Conservation (phyloP, 2,113 vertebrate genomes). For the Forbesichthys papilliferus region DNA sequence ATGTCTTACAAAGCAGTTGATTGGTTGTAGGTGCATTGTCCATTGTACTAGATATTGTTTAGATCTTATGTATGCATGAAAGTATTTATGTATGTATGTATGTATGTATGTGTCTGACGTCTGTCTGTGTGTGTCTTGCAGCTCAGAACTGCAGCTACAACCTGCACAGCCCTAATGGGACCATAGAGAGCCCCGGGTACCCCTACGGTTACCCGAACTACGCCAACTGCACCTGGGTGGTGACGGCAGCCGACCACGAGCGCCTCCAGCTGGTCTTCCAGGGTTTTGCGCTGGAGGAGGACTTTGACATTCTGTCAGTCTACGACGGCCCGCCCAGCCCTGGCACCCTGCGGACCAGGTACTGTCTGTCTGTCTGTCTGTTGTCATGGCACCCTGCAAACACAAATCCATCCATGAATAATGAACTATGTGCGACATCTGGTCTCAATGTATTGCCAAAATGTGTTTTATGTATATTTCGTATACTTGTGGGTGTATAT, state of each 20-base stretch:
- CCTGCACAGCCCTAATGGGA: conserved; percentile 91
- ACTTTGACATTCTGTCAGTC: conserved; percentile 94
- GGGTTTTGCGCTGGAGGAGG: conserved; percentile 96
- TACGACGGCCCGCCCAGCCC: conserved; percentile 91
- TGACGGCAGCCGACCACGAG: conserved; percentile 90
- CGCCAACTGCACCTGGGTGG: conserved; percentile 98
- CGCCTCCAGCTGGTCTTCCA: conserved; percentile 98
- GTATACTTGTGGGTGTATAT: too few species aligned
- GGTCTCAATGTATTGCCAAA: too few species aligned
- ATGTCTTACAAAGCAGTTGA: too few species aligned
- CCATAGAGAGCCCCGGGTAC: conserved; percentile 95
- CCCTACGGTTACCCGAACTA: conserved; percentile 98
- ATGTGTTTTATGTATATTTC: too few species aligned
- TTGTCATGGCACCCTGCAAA: too few species aligned
- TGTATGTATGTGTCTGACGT: neutral
- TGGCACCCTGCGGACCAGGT: conserved; percentile 91
- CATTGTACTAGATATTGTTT: too few species aligned
- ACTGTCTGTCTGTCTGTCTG: conserved; percentile 29
- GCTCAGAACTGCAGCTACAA: conserved; percentile 96
- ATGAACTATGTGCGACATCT: too few species aligned
- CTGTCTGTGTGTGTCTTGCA: conserved; percentile 64
- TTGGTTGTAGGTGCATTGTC: too few species aligned
- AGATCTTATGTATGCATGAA: too few species aligned
- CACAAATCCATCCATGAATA: too few species aligned
- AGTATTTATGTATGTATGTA: too few species aligned